phyloP scores from a whole-genome alignment of 2,113 vertebrate genomes.

The Marcusenius ussheri region DNA sequence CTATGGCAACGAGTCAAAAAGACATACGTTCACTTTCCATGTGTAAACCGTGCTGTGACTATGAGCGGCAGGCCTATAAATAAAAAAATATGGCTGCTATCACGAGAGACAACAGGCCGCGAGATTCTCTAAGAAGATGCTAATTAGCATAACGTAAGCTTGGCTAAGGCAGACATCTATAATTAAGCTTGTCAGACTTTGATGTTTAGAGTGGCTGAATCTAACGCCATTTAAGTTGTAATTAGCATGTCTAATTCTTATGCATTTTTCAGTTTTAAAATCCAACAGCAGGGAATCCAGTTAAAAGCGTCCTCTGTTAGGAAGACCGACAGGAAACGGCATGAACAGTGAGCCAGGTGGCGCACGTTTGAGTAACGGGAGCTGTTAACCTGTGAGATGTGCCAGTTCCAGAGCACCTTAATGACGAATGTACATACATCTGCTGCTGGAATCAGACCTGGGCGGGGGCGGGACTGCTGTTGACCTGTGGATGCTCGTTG shows the following conservation, averaged over 20 bases:
- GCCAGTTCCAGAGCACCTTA: not conserved
- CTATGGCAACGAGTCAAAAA: not conserved
- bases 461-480: not conserved
- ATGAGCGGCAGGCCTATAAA: not conserved
- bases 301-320: not conserved
- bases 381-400: not conserved
- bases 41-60: not conserved
- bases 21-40: not conserved
- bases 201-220: not conserved
- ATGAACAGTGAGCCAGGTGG: not conserved
- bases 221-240: not conserved
- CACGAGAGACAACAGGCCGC: not conserved
- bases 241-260: not conserved
- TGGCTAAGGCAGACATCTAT: conserved; percentile 3
- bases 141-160: conserved; percentile 3
- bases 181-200: conserved; percentile 17
- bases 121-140: not conserved
- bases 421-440: not conserved
- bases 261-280: not conserved
- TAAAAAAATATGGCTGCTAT: not conserved
- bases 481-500: not conserved
- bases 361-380: not conserved
- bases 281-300: not conserved
- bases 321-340: not conserved
- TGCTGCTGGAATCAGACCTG: not conserved